Percentiles rank a stretch among this genome's conserved stretches.
phyloP scores from a whole-genome alignment of 2,113 vertebrate species.

The Tetrax tetrax region DNA sequence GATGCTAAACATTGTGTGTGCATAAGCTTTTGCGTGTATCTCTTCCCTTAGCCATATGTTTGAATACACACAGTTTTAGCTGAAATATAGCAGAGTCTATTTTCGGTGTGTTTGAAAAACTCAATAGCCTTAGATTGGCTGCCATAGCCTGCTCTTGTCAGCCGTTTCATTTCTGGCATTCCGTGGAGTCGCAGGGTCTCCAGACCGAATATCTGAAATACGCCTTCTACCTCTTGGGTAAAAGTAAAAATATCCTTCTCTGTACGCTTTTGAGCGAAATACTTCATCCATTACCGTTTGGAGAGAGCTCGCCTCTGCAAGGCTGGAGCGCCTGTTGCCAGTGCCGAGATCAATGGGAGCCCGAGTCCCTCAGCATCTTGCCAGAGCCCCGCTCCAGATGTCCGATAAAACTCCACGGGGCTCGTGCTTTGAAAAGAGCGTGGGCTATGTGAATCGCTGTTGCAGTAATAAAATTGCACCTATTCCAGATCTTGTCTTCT shows the following conservation, averaged over 20 bases:
- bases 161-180: neutral
- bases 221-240: neutral
- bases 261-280: neutral
- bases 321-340: constrained; percentile 19
- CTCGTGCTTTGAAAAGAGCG: constrained; percentile 48
- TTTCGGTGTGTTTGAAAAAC: constrained; percentile 64
- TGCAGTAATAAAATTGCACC: constrained; percentile 63
- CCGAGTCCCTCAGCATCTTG: constrained; percentile 38
- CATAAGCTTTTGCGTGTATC: constrained; percentile 45
- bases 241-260: neutral
- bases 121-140: constrained; percentile 44
- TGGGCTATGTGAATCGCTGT: constrained; percentile 29
- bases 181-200: neutral
- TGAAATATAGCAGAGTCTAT: constrained; percentile 54
- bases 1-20: constrained; percentile 40
- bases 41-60: constrained; percentile 62
- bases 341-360: constrained; percentile 41
- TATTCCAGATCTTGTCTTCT: constrained; percentile 62
- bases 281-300: neutral
- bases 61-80: constrained; percentile 60
- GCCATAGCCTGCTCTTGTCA: constrained; percentile 3
- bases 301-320: neutral
- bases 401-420: constrained; percentile 48
- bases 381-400: constrained; percentile 53
- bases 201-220: neutral